Evolutionary conservation across 2,888 invertebrate species (phyloP).

Genomic region (Apodemia zela): DNA sequence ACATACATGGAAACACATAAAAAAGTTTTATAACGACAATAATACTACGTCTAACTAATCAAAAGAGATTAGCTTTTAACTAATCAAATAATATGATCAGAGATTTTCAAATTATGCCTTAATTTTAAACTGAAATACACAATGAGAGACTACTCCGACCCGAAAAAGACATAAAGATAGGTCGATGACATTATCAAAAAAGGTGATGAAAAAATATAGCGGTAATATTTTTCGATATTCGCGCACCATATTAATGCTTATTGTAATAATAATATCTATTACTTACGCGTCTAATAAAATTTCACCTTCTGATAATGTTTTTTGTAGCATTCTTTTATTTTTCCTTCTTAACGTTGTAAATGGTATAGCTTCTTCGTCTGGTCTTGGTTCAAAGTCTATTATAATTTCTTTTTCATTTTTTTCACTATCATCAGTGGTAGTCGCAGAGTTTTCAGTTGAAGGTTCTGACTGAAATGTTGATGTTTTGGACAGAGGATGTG

Average conservation of each 20-base stretch:
- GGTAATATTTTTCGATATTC: no score
- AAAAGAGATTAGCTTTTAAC: no score
- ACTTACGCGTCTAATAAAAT: constrained; percentile 83
- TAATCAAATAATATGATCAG: no score
- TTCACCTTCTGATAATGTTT: constrained; percentile 91
- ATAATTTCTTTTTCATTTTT: constrained; percentile 90
- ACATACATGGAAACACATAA: no score
- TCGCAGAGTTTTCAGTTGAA: constrained; percentile 74
- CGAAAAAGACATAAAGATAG: no score
- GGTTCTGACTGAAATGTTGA: constrained; percentile 77
- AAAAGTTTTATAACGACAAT: no score
- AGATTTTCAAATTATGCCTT: no score
- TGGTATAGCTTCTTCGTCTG: constrained; percentile 83
- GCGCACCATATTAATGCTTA: neutral
- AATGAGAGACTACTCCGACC: no score
- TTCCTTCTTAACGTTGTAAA: constrained; percentile 77
- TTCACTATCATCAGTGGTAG: constrained; percentile 77
- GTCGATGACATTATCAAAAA: no score
- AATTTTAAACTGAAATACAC: no score
- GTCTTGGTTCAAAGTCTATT: constrained; percentile 91
- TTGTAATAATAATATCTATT: constrained; percentile 12
- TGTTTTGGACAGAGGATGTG: constrained; percentile 69
- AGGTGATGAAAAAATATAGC: no score
- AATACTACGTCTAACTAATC: no score
- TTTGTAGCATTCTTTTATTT: constrained; percentile 81